Percentiles rank a stretch among this genome's conserved stretches.
phyloP scores from a whole-genome alignment of 2,113 vertebrate genomes.

The Zosterops borbonicus region DNA sequence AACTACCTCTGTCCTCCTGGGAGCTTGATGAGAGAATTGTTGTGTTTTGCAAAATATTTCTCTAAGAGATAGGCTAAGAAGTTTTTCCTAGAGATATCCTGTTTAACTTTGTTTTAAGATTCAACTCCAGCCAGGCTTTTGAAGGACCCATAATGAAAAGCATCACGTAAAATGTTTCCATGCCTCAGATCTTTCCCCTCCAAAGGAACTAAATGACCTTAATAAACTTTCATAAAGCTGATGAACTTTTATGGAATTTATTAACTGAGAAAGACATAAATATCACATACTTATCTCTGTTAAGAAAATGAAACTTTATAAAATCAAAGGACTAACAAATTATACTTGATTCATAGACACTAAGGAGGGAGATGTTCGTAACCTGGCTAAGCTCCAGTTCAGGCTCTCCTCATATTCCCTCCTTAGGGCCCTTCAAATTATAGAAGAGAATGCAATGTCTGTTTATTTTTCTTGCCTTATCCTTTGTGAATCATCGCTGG shows the following conservation, averaged over 20 bases:
- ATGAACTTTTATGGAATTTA: neutral
- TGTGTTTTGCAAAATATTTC: neutral
- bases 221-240: neutral
- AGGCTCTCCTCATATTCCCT: neutral
- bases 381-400: neutral
- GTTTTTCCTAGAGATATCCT: neutral
- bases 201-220: neutral
- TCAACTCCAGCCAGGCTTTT: neutral
- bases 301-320: neutral
- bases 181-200: neutral
- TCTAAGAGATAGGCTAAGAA: neutral
- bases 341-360: neutral
- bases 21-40: neutral
- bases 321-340: neutral
- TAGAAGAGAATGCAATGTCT: neutral
- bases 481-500: conserved; percentile 40
- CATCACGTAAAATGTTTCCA: neutral
- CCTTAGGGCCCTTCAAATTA: neutral
- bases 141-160: neutral
- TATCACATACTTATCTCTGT: neutral
- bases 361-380: neutral
- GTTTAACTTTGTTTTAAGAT: neutral
- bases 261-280: neutral
- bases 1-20: neutral
- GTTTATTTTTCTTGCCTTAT: conserved; percentile 76